Percentiles rank a stretch among this genome's conserved stretches.
These are phyloP conservation scores for Plotosus lineatus DNA, from an alignment of 2,113 vertebrate genomes.

Conservation along the genomic window DNA sequence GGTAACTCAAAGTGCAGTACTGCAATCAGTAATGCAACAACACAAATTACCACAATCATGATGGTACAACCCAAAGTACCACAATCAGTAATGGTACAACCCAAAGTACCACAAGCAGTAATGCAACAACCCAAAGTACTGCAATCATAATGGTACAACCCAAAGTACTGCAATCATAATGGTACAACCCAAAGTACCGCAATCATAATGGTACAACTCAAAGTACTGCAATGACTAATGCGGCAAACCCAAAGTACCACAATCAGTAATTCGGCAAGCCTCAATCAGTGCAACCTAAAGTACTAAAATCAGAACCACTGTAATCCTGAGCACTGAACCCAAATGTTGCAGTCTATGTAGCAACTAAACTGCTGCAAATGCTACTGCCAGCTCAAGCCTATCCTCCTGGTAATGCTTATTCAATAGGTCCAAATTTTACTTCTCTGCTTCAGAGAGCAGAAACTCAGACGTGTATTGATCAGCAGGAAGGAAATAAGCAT, in stretches of 20 bases:
- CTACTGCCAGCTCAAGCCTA: neutral
- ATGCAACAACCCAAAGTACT: neutral
- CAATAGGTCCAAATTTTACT: neutral
- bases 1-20: too few species aligned
- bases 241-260: neutral
- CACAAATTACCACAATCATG: too few species aligned
- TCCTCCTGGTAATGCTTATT: neutral
- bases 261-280: too few species aligned
- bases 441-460: slow-evolving; percentile 28
- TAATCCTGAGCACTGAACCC: neutral
- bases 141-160: neutral
- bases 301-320: neutral
- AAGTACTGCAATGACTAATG: too few species aligned
- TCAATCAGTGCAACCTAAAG: neutral
- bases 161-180: neutral
- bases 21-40: too few species aligned
- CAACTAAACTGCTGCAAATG: neutral
- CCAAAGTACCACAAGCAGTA: neutral
- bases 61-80: neutral
- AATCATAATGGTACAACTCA: too few species aligned
- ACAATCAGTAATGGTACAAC: too few species aligned
- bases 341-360: neutral
- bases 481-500: neutral
- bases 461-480: slow-evolving; percentile 31
- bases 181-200: too few species aligned